Evolutionary conservation across 2,888 invertebrate species (phyloP).

Genomic region (Mythimna ferrago): DNA sequence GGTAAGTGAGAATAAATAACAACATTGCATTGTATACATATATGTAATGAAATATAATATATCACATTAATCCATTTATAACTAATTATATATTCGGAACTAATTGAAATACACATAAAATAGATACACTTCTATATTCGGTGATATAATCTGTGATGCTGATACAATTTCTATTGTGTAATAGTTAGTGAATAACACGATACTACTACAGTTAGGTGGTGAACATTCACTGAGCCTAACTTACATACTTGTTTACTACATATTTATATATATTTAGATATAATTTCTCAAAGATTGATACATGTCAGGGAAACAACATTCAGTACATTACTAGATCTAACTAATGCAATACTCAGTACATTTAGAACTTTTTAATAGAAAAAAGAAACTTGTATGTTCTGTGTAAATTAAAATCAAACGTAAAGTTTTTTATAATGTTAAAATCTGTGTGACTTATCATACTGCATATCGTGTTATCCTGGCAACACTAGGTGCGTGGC

Average conservation of each 20-base stretch:
- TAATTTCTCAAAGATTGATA: slow-evolving; percentile 17
- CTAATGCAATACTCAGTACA: slow-evolving; percentile 38
- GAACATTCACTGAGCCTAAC: slow-evolving; percentile 18
- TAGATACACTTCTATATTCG: slow-evolving; percentile 48
- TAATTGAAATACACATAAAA: slow-evolving; percentile 56
- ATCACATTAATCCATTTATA: slow-evolving; percentile 67
- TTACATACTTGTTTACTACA: slow-evolving; percentile 7
- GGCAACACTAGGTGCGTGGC: slow-evolving; percentile 63
- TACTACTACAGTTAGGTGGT: slow-evolving; percentile 24
- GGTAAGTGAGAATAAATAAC: slow-evolving; percentile 58
- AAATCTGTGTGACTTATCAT: slow-evolving; percentile 13
- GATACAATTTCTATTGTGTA: slow-evolving; percentile 17
- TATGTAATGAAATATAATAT: slow-evolving; percentile 70
- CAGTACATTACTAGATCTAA: slow-evolving; percentile 32
- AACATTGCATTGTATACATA: slow-evolving; percentile 72
- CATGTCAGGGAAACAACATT: slow-evolving; percentile 32
- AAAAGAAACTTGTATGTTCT: slow-evolving; percentile 2
- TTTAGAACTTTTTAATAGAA: slow-evolving; percentile 6
- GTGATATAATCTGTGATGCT: slow-evolving; percentile 26
- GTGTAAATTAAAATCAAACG: not conserved
- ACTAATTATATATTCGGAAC: slow-evolving; percentile 49
- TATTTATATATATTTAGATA: slow-evolving; percentile 6
- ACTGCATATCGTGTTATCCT: slow-evolving; percentile 6
- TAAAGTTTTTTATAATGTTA: not conserved
- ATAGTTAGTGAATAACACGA: slow-evolving; percentile 16